Evolutionary conservation across 1,140 invertebrate species (phyloP), one percentile per base, ranked within the genome.

Genomic region (Aporrectodea caliginosa): DNA sequence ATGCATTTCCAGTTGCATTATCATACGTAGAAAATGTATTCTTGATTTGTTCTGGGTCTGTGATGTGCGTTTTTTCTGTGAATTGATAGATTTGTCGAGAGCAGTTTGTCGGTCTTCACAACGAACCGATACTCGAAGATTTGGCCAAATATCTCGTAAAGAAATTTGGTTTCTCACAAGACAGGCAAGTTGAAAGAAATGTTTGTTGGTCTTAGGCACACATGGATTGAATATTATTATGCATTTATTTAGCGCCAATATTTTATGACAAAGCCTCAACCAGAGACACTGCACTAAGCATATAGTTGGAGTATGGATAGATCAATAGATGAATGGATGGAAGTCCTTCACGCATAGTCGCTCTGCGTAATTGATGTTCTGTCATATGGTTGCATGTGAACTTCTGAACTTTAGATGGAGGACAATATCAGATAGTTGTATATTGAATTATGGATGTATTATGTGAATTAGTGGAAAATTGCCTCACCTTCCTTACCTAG

Each of bases 71-170:
- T 77, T 77, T 79, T 80, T 78, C 81, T 74, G 79, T 27, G 78
- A 33, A 35, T 85, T 85, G 89, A 89, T 79, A 88, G 92, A 93
- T 97, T 76, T 99, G 96, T 85, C 90, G 98, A 69, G 92, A 99
- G 86, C 96, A 99, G 88, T 99, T 99, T 90, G 93, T 99, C 16
- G 92, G 93, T 0, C 90, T 99, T 12, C 97, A 99, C 89, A 94
- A 92, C 29, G 90, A 97, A 85, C 96, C 96, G 0, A 95, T 99
- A 81, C 90, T 99, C 69, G 92, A 98, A 85, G 89, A 98, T 87
- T 90, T 99, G 32, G 95, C 96, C 0, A 82, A 92, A 29, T 94
- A 92, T 85, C 90, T 98, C 69, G 79, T 91, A 0, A 82, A 92
- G 16, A 91, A 90, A 83, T 95, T 93, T 86, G 91, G 91, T 79